Percentiles rank a stretch among this genome's conserved stretches.
phyloP scores from a whole-genome alignment of 64 coral and sea anemone genomes.

The Montipora efflorescens region DNA sequence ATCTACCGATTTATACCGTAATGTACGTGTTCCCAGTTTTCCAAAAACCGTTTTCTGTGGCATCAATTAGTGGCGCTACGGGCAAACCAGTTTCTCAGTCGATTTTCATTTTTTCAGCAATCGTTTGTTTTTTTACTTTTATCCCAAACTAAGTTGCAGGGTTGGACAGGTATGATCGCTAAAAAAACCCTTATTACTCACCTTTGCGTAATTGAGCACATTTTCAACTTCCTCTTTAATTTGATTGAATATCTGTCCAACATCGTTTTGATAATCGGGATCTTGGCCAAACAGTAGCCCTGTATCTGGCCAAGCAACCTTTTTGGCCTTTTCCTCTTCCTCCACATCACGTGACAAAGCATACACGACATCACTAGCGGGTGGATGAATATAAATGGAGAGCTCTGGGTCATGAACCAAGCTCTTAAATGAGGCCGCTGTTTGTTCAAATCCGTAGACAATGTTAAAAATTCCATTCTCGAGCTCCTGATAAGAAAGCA shows the following conservation, averaged over 20 bases:
- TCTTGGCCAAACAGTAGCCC: conserved; percentile 87
- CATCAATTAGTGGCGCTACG: too few relatives aligned
- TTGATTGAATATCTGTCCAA: conserved; percentile 70
- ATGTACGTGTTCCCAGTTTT: too few relatives aligned
- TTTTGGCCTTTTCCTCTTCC: conserved; percentile 66
- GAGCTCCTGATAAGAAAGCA: conserved; percentile 66
- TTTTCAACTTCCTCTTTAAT: conserved; percentile 80
- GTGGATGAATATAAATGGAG: conserved; percentile 74
- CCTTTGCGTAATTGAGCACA: conserved; percentile 82
- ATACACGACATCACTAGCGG: conserved; percentile 85
- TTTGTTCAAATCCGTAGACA: conserved; percentile 86
- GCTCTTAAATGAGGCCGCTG: conserved; percentile 84
- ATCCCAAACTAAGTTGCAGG: too few relatives aligned
- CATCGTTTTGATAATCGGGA: conserved; percentile 85
- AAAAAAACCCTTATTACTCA: not conserved
- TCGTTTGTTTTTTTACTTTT: too few relatives aligned
- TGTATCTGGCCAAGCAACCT: conserved; percentile 83
- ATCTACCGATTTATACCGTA: too few relatives aligned
- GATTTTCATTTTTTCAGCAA: too few relatives aligned
- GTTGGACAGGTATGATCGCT: too few relatives aligned
- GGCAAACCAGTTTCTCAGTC: too few relatives aligned
- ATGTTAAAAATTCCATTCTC: conserved; percentile 66
- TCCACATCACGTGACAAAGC: conserved; percentile 76
- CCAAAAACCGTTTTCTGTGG: too few relatives aligned
- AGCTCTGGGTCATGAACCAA: conserved; percentile 77